Percentiles rank a stretch among this genome's conserved stretches.
phyloP scores from a whole-genome alignment of 92 coral and sea anemone genomes.

The Phenganax subtilis region DNA sequence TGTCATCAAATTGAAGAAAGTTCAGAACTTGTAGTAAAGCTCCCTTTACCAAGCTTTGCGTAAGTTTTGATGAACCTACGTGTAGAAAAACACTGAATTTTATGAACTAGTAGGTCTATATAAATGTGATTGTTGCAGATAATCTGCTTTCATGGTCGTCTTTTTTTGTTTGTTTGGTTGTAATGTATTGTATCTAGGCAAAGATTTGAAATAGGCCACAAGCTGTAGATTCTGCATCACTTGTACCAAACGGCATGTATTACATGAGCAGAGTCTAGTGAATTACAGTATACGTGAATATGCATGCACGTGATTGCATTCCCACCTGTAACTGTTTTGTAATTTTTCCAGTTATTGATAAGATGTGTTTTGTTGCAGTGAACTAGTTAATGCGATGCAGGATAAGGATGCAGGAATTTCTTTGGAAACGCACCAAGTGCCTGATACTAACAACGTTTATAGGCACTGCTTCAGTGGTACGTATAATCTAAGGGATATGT shows the following conservation, averaged over 20 bases:
- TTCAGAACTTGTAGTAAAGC: constrained; percentile 24
- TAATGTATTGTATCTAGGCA: no score
- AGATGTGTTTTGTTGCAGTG: constrained; percentile 45
- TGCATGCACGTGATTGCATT: no score
- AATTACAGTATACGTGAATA: no score
- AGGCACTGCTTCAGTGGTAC: constrained; percentile 88
- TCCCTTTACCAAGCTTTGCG: constrained; percentile 35
- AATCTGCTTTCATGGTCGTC: no score
- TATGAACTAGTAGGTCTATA: neutral
- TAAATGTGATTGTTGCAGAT: no score
- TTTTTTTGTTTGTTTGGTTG: no score
- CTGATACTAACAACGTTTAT: constrained; percentile 58
- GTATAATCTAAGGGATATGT: neutral
- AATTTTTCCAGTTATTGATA: neutral
- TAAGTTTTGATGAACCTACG: constrained; percentile 4
- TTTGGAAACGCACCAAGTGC: constrained; percentile 58
- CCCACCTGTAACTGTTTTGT: no score
- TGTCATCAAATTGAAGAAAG: constrained; percentile 26
- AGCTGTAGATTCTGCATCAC: no score
- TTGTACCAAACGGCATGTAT: no score
- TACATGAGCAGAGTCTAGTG: no score
- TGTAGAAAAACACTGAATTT: neutral
- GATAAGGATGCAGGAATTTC: constrained; percentile 94
- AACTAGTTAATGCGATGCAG: constrained; percentile 93
- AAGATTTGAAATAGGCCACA: no score